A percentile compares a stretch with the other conserved stretches of the same genome.
Evolutionary conservation across 2,797 vertebrate species (phyloP).

Genomic region (Acipenser oxyrinchus): DNA sequence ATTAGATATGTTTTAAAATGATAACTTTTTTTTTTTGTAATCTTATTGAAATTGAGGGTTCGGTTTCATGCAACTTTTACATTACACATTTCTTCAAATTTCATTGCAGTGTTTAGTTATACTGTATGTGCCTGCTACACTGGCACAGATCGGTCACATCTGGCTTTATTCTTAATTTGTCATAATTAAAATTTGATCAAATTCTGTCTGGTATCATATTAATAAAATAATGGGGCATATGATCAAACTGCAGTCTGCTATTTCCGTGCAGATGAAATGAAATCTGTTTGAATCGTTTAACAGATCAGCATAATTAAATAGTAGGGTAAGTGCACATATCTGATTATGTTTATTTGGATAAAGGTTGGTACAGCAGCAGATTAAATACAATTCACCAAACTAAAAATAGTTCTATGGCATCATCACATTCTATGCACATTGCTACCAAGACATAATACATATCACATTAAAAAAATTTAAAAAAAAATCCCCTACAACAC

Average conservation of each 20-base stretch:
- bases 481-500: no score
- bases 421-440: no score
- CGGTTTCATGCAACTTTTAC: not conserved
- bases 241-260: constrained; percentile 13
- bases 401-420: no score
- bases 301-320: constrained; percentile 26
- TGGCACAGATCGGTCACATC: constrained; percentile 29
- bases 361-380: no score
- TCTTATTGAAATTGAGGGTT: not conserved
- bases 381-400: no score
- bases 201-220: constrained; percentile 41
- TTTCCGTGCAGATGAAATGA: constrained; percentile 42
- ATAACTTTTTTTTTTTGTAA: not conserved
- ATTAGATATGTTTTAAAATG: constrained; percentile 12
- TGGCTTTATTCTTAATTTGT: constrained; percentile 34
- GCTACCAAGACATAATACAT: no score
- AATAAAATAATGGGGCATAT: constrained; percentile 48
- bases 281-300: constrained; percentile 31
- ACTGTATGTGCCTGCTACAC: constrained; percentile 32
- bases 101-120: constrained; percentile 44
- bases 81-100: constrained; percentile 20
- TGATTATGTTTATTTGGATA: constrained; percentile 36
- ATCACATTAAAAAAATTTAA: no score
- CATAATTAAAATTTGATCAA: constrained; percentile 45
- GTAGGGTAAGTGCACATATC: constrained; percentile 40